phyloP scores from a whole-genome alignment of 2,888 invertebrate genomes.

The Aporophyla nigra region DNA sequence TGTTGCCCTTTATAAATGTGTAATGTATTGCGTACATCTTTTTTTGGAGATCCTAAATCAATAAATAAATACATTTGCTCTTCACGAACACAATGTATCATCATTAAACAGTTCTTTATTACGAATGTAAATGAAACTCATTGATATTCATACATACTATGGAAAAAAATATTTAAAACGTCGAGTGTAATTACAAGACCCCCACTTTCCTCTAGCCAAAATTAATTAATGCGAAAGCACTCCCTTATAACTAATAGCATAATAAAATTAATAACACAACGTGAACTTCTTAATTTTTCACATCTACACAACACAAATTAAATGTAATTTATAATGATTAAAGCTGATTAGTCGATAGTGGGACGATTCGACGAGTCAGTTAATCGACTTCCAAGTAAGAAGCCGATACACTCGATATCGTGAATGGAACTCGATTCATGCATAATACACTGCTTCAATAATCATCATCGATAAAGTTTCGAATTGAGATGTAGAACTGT shows the following conservation, averaged over 20 bases:
- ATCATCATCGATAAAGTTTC: conserved; percentile 37
- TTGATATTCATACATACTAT: too few relatives aligned
- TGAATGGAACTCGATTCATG: conserved; percentile 33
- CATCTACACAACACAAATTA: conserved; percentile 8
- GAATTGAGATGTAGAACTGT: conserved; percentile 24
- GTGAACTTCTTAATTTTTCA: conserved; percentile 16
- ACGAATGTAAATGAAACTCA: not conserved
- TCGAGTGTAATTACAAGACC: not conserved
- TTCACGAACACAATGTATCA: too few relatives aligned
- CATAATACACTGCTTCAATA: conserved; percentile 34
- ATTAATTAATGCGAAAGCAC: conserved; percentile 16
- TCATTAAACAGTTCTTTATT: not conserved
- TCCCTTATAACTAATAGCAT: not conserved
- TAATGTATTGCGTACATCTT: too few relatives aligned
- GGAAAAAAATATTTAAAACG: not conserved
- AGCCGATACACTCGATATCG: conserved; percentile 33
- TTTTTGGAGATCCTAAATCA: too few relatives aligned
- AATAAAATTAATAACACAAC: conserved; percentile 11
- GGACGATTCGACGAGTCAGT: conserved; percentile 22
- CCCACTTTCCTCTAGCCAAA: conserved; percentile 3
- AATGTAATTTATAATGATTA: conserved; percentile 40
- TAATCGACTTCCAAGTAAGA: conserved; percentile 31
- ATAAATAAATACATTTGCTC: too few relatives aligned
- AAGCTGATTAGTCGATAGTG: conserved; percentile 34
- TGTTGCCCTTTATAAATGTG: too few relatives aligned